Evolutionary conservation across 2,113 vertebrate species (phyloP).

Genomic region (Bothrops jararaca): DNA sequence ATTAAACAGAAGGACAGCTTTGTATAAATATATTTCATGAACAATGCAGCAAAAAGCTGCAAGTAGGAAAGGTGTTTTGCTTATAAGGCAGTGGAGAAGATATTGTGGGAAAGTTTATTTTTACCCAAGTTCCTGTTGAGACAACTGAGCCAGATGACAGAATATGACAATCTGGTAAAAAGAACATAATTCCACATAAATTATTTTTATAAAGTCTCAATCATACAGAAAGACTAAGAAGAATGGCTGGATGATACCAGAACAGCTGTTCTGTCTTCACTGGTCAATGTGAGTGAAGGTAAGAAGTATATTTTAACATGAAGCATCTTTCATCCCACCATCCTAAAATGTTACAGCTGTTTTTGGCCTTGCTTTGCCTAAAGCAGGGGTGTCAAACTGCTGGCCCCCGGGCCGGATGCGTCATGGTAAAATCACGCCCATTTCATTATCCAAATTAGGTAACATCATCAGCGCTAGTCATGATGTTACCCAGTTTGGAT

Average conservation of each 20-base stretch:
- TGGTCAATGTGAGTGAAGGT: not conserved
- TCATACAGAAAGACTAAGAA: not conserved
- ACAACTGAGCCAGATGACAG: not conserved
- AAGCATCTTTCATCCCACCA: not conserved
- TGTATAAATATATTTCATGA: not conserved
- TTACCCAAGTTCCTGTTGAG: not conserved
- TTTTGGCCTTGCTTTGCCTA: not conserved
- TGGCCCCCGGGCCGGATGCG: too few relatives aligned
- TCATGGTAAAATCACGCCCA: too few relatives aligned
- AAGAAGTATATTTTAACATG: not conserved
- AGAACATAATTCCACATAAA: not conserved
- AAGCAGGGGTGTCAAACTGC: not conserved
- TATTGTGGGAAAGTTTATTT: conserved; percentile 7
- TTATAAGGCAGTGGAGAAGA: not conserved
- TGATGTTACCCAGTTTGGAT: not conserved
- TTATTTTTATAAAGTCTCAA: not conserved
- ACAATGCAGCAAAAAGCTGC: not conserved
- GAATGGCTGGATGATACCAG: not conserved
- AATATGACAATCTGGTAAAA: not conserved
- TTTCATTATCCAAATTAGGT: not conserved
- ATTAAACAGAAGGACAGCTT: not conserved
- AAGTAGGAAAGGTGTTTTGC: not conserved
- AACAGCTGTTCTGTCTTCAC: not conserved
- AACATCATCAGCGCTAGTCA: not conserved
- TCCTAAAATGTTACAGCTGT: not conserved